Evolutionary conservation across 2,113 vertebrate species (phyloP), one percentile per base, ranked within the genome.

Genomic region (Hylia prasina): DNA sequence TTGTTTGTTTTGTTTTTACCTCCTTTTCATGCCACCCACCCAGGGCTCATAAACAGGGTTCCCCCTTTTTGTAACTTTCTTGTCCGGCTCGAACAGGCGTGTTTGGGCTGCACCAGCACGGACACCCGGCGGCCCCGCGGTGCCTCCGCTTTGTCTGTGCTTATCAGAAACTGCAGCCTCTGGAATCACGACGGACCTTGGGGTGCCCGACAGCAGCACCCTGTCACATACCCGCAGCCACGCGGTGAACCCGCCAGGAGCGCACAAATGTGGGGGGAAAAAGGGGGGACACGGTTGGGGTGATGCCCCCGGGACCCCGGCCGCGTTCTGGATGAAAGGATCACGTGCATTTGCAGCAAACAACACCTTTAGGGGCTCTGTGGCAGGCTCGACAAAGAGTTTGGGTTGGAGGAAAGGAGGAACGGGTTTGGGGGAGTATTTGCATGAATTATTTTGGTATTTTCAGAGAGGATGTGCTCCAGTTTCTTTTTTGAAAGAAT

Each of bases 141-240:
- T 64, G 76, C 76, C 21, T 57, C 11, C 23, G 40, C 0, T 16
- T 5, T 0, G 19, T 12, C 9, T 0, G 8, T n/a, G 12, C 24
- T 87, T 27, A 15, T 25, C 47, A 28, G 6, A 35, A 77, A 45
- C 16, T 19, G 27, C 22, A 7, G 16, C 31, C 31, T n/a, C 20
- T 7, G 1, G 25, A 50, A 13, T 0, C 2, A 28, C 17, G 7
- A 13, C 2, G 12, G 10, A 25, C 57, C 28, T 48, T 2, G 39
- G 24, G 30, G 7, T 14, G 11, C 14, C 25, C 4, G 4, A 27
- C 0, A 21, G n/a, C 64, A 61, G 69, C 83, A 4, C 33, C 4
- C 2, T 5, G 3, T n/a, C 30, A 11, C 10, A 1, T 0, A 19
- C 33, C 20, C 10, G 2, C 63, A 8, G 56, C 27, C 11, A 14